phyloP scores from a whole-genome alignment of 2,888 invertebrate genomes.

The Dinocampus coccinellae region DNA sequence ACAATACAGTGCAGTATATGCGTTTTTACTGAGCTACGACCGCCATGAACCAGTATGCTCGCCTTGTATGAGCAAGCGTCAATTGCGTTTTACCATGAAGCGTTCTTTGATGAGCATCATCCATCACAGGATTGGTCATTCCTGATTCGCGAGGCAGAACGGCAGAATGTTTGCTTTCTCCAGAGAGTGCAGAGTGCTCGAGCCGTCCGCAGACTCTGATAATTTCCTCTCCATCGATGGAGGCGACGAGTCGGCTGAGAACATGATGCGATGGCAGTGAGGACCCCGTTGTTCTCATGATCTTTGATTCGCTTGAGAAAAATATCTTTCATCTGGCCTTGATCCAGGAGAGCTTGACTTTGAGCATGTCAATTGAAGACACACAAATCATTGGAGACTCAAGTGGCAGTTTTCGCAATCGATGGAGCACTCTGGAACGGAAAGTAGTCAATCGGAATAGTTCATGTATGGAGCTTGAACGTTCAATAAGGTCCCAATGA shows the following conservation, averaged over 20 bases:
- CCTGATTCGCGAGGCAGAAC: constrained; percentile 29
- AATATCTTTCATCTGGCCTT: too few relatives aligned
- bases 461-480: not conserved
- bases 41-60: constrained; percentile 36
- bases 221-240: constrained; percentile 35
- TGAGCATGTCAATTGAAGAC: too few relatives aligned
- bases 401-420: too few relatives aligned
- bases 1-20: constrained; percentile 32
- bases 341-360: too few relatives aligned
- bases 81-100: constrained; percentile 41
- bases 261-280: too few relatives aligned
- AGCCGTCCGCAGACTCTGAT: constrained; percentile 43
- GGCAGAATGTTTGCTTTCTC: constrained; percentile 31
- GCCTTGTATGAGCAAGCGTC: constrained; percentile 21
- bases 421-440: too few relatives aligned
- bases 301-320: too few relatives aligned
- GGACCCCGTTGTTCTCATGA: too few relatives aligned
- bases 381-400: too few relatives aligned
- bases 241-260: constrained; percentile 33
- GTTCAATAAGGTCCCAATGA: not conserved
- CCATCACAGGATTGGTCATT: constrained; percentile 21
- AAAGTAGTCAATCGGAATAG: not conserved
- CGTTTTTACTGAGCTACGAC: constrained; percentile 26
- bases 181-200: constrained; percentile 8
- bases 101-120: constrained; percentile 10